A percentile compares a stretch with the other conserved stretches of the same genome.
These are phyloP conservation scores for Ischnus inquisitorius DNA, from an alignment of 2,888 invertebrate species.

Conservation along the genomic window DNA sequence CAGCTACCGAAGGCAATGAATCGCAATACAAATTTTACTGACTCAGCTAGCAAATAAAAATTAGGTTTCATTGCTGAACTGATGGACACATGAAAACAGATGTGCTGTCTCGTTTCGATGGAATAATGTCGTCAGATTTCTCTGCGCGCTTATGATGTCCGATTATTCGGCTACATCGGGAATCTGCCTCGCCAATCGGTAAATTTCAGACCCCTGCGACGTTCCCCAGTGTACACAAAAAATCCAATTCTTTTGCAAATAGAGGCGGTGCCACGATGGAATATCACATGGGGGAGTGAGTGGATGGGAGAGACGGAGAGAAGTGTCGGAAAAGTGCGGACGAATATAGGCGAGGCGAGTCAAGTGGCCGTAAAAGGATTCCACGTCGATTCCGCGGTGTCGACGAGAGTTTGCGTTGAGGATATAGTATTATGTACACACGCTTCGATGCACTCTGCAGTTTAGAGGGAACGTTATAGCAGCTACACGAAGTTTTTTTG, in stretches of 20 bases:
- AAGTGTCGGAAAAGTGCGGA: slow-evolving; percentile 12
- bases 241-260: slow-evolving; percentile 57
- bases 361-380: slow-evolving; percentile 70
- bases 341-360: slow-evolving; percentile 56
- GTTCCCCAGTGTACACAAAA: slow-evolving; percentile 25
- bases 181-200: slow-evolving; percentile 42
- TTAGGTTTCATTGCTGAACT: no score
- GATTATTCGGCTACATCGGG: background rate
- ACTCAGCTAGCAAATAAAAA: no score
- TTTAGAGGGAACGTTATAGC: background rate
- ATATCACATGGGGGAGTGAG: slow-evolving; percentile 26
- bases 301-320: slow-evolving; percentile 1
- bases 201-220: background rate
- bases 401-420: slow-evolving; percentile 13
- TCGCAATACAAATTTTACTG: no score
- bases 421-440: slow-evolving; percentile 6
- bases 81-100: no score
- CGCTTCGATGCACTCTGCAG: background rate
- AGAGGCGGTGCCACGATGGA: slow-evolving; percentile 50
- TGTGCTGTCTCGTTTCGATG: no score
- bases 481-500: background rate
- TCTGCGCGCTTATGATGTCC: no score
- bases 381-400: slow-evolving; percentile 48
- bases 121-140: no score
- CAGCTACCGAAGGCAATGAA: no score